Conservation (phyloP, 2,888 invertebrate species). For the Thelaira solivaga region DNA sequence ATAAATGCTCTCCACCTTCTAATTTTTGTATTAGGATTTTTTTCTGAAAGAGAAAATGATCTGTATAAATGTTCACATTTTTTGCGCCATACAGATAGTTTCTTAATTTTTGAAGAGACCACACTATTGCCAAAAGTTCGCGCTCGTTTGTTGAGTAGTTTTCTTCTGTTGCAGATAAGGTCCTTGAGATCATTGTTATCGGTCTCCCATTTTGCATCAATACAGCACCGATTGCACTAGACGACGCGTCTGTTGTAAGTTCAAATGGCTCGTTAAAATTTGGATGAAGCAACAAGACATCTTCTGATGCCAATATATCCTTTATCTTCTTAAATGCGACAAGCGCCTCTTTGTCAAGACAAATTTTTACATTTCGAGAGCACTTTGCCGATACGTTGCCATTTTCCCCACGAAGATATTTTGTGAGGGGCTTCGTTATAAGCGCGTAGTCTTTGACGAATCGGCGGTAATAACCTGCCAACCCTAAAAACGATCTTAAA, state of each 20-base stretch:
- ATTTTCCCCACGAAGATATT: slow-evolving; percentile 3
- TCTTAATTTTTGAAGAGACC: neutral
- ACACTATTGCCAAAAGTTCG: slow-evolving; percentile 15
- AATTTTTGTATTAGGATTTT: neutral
- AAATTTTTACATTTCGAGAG: slow-evolving; percentile 5
- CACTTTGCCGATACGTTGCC: neutral
- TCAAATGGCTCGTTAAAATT: slow-evolving; percentile 28
- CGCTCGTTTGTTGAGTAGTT: slow-evolving; percentile 8
- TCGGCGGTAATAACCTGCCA: slow-evolving; percentile 29
- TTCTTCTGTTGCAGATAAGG: neutral
- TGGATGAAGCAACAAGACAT: neutral
- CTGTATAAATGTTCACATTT: neutral
- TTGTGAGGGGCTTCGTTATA: slow-evolving; percentile 33
- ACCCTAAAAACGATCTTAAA: slow-evolving; percentile 30
- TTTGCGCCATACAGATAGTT: slow-evolving; percentile 5
- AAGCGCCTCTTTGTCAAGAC: neutral
- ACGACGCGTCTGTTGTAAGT: slow-evolving; percentile 46
- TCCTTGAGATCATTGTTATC: slow-evolving; percentile 11
- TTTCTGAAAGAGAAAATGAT: slow-evolving; percentile 3
- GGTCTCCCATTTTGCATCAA: neutral
- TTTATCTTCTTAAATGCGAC: neutral
- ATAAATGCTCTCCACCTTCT: neutral
- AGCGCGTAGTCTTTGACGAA: slow-evolving; percentile 33
- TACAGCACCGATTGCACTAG: slow-evolving; percentile 26
- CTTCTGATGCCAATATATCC: neutral